phyloP scores from a whole-genome alignment of 2,113 vertebrate species.

The Tringa solitaria region DNA sequence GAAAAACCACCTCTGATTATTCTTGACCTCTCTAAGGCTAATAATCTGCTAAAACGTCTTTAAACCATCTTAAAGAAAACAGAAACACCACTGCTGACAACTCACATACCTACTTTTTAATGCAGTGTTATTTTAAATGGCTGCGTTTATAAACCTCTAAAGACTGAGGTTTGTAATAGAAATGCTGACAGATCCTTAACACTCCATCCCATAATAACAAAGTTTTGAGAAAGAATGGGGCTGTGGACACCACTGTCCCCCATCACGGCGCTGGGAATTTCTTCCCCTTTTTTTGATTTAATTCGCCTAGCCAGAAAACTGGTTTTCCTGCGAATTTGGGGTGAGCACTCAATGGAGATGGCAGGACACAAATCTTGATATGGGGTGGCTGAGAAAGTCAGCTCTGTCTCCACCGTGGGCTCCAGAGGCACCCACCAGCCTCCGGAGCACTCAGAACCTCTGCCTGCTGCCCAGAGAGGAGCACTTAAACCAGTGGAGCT shows the following conservation, averaged over 20 bases:
- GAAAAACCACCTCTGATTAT: conserved; percentile 55
- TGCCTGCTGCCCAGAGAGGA: neutral
- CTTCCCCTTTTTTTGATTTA: neutral
- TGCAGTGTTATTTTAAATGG: conserved; percentile 69
- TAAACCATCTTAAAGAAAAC: conserved; percentile 69
- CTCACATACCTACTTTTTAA: conserved; percentile 70
- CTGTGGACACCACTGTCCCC: conserved; percentile 35
- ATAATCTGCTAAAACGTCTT: conserved; percentile 68
- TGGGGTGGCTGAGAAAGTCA: neutral
- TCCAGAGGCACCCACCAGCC: neutral
- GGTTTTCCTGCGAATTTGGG: neutral
- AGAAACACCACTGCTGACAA: conserved; percentile 70
- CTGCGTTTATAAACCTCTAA: conserved; percentile 68
- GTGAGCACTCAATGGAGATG: accelerated
- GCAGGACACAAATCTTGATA: neutral
- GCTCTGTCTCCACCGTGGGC: neutral
- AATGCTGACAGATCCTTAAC: conserved; percentile 72
- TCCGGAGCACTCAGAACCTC: accelerated
- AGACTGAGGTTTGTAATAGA: conserved; percentile 65
- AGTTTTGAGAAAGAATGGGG: neutral
- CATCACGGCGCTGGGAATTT: neutral
- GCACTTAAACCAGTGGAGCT: neutral
- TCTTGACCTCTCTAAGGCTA: conserved; percentile 65
- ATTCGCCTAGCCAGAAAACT: neutral
- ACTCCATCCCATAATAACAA: conserved; percentile 68